phyloP scores from a whole-genome alignment of 2,113 vertebrate species.

The Heloderma charlesbogerti region DNA sequence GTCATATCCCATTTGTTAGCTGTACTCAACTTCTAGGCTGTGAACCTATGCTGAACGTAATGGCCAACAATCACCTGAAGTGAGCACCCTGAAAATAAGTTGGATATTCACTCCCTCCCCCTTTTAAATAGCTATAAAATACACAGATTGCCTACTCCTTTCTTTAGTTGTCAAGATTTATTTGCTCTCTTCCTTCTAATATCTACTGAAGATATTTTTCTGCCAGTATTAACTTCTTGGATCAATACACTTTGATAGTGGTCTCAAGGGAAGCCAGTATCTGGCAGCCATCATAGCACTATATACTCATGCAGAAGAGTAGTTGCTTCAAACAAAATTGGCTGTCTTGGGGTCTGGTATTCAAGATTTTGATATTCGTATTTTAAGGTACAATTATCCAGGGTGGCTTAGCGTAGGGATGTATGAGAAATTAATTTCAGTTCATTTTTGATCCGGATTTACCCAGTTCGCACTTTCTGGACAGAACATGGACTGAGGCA shows the following conservation, averaged over 20 bases:
- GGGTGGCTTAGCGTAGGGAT: not conserved
- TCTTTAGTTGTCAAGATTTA: constrained; percentile 67
- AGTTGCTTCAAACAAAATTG: constrained; percentile 55
- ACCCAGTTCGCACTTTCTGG: too few relatives aligned
- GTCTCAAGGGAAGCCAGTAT: constrained; percentile 52
- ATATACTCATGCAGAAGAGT: constrained; percentile 44
- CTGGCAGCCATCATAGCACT: constrained; percentile 43
- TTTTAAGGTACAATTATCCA: constrained; percentile 44
- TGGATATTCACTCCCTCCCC: constrained; percentile 1
- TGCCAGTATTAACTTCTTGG: constrained; percentile 57
- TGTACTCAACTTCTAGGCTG: constrained; percentile 22
- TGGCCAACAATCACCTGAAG: constrained; percentile 41
- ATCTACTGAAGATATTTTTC: constrained; percentile 58
- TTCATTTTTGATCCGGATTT: too few relatives aligned
- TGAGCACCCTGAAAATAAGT: constrained; percentile 46
- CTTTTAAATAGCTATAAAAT: constrained; percentile 53
- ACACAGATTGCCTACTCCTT: constrained; percentile 53
- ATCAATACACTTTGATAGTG: constrained; percentile 63
- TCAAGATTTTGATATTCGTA: not conserved
- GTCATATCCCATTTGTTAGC: not conserved
- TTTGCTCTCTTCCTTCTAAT: constrained; percentile 59
- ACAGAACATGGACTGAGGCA: too few relatives aligned
- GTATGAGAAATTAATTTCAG: not conserved
- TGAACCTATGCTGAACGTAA: constrained; percentile 28
- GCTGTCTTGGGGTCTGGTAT: not conserved